Conservation (phyloP, 2,888 invertebrate genomes). For the Nasonia oneida region DNA sequence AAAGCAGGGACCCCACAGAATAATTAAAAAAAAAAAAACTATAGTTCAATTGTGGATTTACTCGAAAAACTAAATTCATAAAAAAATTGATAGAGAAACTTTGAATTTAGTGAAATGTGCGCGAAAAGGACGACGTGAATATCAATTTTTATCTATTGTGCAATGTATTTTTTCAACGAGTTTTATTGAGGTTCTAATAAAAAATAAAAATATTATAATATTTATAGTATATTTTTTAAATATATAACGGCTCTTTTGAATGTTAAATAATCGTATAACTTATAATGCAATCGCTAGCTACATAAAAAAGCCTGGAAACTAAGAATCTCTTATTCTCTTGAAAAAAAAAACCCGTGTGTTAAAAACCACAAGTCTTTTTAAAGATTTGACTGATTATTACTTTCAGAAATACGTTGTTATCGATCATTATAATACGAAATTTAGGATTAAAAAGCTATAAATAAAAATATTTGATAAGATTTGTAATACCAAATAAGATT, state of each 20-base stretch:
- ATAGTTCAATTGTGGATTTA: neutral
- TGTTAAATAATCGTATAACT: neutral
- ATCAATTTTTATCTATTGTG: slow-evolving; percentile 30
- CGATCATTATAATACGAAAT: neutral
- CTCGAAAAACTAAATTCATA: neutral
- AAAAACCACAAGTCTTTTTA: neutral
- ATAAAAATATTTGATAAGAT: neutral
- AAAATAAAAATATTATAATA: neutral
- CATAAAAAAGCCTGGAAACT: neutral
- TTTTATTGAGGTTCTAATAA: neutral
- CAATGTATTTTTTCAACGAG: neutral
- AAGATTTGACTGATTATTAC: neutral
- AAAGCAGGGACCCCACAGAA: neutral
- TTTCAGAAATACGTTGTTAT: neutral
- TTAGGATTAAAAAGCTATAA: neutral
- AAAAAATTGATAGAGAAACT: neutral
- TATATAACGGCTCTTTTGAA: neutral
- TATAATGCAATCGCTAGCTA: neutral
- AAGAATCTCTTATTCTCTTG: neutral
- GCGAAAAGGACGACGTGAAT: neutral
- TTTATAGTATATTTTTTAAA: neutral
- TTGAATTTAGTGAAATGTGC: slow-evolving; percentile 15
- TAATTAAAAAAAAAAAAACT: neutral
- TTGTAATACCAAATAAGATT: slow-evolving; percentile 1
- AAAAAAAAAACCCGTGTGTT: neutral